Evolutionary conservation across 2,797 vertebrate genomes (phyloP).

Genomic region (Lindbergichthys nudifrons): DNA sequence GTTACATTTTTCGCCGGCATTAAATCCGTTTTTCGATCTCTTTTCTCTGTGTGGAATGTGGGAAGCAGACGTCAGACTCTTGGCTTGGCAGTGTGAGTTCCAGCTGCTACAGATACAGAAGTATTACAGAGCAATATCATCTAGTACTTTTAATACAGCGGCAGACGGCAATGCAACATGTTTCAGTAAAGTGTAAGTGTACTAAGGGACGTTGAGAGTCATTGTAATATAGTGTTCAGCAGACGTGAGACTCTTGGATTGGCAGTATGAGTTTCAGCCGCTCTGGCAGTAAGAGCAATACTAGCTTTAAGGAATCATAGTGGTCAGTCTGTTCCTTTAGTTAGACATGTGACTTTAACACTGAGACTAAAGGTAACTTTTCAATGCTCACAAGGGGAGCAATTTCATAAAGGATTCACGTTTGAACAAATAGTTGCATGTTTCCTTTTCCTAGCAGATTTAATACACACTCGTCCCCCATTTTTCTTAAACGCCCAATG

Average conservation of each 20-base stretch:
- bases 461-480: neutral
- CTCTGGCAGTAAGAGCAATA: constrained; percentile 79
- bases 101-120: constrained; percentile 62
- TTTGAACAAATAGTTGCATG: constrained; percentile 28
- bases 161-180: constrained; percentile 25
- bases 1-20: constrained; percentile 10
- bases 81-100: constrained; percentile 80
- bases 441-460: constrained; percentile 24
- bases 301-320: constrained; percentile 56
- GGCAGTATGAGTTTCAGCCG: constrained; percentile 82
- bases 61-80: constrained; percentile 67
- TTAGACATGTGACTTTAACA: constrained; percentile 32
- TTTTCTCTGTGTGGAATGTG: constrained; percentile 76
- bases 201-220: constrained; percentile 30
- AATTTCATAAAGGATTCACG: constrained; percentile 21
- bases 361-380: constrained; percentile 14
- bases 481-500: constrained; percentile 21
- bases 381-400: constrained; percentile 29
- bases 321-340: constrained; percentile 43
- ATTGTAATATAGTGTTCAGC: constrained; percentile 61
- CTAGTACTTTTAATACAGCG: constrained; percentile 31
- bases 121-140: constrained; percentile 50
- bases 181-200: constrained; percentile 14
- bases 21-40: constrained; percentile 32
- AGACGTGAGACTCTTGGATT: constrained; percentile 81